Percentiles rank a stretch among this genome's conserved stretches.
Evolutionary conservation across 2,888 invertebrate species (phyloP).

Genomic region (Crematogaster levior): DNA sequence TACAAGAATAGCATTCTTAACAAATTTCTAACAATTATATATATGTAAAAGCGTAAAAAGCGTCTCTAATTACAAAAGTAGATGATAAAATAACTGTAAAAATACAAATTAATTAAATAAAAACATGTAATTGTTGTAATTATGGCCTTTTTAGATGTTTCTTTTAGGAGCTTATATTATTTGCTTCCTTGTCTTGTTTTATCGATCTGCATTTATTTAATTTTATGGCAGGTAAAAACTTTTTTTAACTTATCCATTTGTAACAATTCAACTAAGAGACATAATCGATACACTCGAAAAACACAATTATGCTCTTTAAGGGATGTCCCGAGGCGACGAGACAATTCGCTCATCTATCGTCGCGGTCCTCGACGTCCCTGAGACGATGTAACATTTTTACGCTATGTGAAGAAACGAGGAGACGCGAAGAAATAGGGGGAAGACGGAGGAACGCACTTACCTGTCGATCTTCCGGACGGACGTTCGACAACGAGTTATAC

Average conservation of each 20-base stretch:
- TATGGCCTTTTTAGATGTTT: neutral
- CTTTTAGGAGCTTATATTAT: too few relatives aligned
- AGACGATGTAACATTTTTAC: slow-evolving; percentile 46
- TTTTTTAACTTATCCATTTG: neutral
- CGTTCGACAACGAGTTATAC: slow-evolving; percentile 82
- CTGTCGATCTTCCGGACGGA: slow-evolving; percentile 81
- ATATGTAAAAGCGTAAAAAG: neutral
- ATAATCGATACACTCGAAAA: neutral
- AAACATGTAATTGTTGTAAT: neutral
- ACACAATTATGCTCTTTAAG: slow-evolving; percentile 31
- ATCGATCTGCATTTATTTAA: neutral
- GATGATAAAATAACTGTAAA: neutral
- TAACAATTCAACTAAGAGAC: slow-evolving; percentile 4
- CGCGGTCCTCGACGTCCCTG: slow-evolving; percentile 47
- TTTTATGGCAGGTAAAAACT: neutral
- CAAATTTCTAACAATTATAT: neutral
- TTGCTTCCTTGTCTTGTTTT: neutral
- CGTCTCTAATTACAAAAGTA: neutral
- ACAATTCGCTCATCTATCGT: slow-evolving; percentile 17
- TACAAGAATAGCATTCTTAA: neutral
- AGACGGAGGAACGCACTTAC: slow-evolving; percentile 64
- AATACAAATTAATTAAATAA: neutral
- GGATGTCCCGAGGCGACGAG: slow-evolving; percentile 11
- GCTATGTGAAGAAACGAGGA: neutral
- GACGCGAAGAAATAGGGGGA: slow-evolving; percentile 41